Base-by-base conservation (phyloP, 2,888 invertebrate species). In the Morpho achilles region DNA sequence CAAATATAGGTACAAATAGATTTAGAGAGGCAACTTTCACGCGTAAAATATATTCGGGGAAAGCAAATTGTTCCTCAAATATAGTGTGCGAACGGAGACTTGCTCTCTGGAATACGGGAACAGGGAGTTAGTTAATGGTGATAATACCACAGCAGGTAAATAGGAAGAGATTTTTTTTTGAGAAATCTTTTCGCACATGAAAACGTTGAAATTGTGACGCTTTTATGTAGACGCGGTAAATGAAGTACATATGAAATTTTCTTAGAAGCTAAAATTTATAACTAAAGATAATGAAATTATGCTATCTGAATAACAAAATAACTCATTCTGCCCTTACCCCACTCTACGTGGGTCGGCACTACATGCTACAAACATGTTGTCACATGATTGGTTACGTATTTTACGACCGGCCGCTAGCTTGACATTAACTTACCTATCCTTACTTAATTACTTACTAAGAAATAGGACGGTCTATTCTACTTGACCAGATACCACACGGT, bases 41-140 rank as follows among this genome's bases (percentile, higher is more conserved):
- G 76, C 79, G 77, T 79, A 74, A 80, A 82, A 86, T 84, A 77
- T 84, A 82, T 83, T 78, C 79, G 74, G 72, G 71, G 48, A 75
- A 73, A 71, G 78, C 78, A 82, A 87, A 85, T 87, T 84, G 83
- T 77, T 77, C 71, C 71, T 71, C 78, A 79, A 84, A 84, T 82
- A 80, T 74, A 80, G 79, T 78, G 75, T 65, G 66, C 66, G 64
- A 70, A 71, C 69, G 66, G 58, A 49, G 53, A 59, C 50, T 52
- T 40, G 58, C 61, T 67, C 48, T 45, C 45, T 53, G 44, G 60
- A 67, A 67, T 66, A 64, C 64, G 53, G 49, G 55, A 55, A 55
- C 55, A 48, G 56, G 16, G 53, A 47, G 57, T 45, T 58, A 54
- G 59, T 57, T 62, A 65, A 62, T 65, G 58, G 52, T 48, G 49